Percentiles rank a stretch among this genome's conserved stretches.
Evolutionary conservation across 2,797 vertebrate genomes (phyloP).

Genomic region (Hafferia zeledoni): DNA sequence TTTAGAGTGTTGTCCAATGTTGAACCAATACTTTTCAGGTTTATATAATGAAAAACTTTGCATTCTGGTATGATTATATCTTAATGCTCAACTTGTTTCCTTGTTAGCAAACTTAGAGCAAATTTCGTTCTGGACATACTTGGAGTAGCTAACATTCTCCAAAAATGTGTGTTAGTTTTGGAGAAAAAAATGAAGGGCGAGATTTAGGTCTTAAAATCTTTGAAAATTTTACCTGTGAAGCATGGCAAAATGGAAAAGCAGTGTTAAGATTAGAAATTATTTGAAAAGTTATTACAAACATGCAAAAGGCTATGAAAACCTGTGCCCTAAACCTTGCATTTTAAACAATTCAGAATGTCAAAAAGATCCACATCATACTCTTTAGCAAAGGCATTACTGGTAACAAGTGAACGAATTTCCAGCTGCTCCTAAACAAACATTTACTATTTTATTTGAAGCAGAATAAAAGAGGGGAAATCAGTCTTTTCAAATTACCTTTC

Average conservation of each 20-base stretch:
- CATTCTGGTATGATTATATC: neutral
- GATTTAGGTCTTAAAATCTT: neutral
- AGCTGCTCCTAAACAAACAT: neutral
- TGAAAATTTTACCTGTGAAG: slow-evolving; percentile 30
- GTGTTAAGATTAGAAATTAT: neutral
- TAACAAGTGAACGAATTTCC: neutral
- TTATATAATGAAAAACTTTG: neutral
- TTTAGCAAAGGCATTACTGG: neutral
- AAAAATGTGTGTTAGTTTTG: slow-evolving; percentile 14
- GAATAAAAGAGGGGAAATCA: fast-evolving
- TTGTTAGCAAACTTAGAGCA: slow-evolving; percentile 1
- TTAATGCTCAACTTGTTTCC: slow-evolving; percentile 4
- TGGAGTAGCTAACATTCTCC: slow-evolving; percentile 39
- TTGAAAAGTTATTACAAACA: neutral
- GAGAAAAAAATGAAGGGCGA: neutral
- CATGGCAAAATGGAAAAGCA: neutral
- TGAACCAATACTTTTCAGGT: neutral
- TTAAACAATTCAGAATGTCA: neutral
- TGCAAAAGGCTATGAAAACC: neutral
- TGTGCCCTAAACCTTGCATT: neutral
- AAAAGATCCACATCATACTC: neutral
- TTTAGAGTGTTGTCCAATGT: neutral
- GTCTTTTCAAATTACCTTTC: neutral
- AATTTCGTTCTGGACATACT: slow-evolving; percentile 32
- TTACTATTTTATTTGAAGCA: neutral